Conservation (phyloP, 37 sponge, comb jelly and placozoan species). For the Petrosia ficiformis region DNA sequence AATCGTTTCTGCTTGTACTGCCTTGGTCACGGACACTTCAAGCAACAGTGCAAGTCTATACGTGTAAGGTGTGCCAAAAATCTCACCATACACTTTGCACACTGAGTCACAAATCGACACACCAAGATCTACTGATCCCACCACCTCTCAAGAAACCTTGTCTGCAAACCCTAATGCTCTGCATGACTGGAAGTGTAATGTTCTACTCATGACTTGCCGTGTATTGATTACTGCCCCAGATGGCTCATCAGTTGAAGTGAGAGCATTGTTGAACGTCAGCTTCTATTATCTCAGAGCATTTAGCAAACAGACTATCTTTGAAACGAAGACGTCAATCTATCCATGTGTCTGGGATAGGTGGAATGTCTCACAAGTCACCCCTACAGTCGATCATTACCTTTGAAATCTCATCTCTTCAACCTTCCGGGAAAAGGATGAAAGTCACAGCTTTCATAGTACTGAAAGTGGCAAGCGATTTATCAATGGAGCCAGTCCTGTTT, state of each 20-base stretch:
- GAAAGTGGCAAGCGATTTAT: constrained; percentile 42
- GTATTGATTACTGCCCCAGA: constrained; percentile 36
- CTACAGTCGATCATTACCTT: constrained; percentile 28
- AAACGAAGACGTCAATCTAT: constrained; percentile 28
- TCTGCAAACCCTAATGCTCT: constrained; percentile 17
- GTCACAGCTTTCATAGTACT: constrained; percentile 34
- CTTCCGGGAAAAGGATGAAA: constrained; percentile 9
- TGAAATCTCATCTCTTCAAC: constrained; percentile 18
- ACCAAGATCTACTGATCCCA: neutral
- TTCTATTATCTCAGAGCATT: constrained; percentile 42
- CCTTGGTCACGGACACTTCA: constrained; percentile 27
- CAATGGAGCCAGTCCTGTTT: constrained; percentile 28
- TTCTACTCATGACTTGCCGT: constrained; percentile 33
- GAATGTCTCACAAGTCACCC: constrained; percentile 20
- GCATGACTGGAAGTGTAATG: constrained; percentile 16
- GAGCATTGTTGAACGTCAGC: constrained; percentile 46
- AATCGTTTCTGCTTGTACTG: constrained; percentile 30
- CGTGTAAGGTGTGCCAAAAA: constrained; percentile 45
- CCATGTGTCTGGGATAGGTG: constrained; percentile 40
- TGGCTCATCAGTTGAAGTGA: constrained; percentile 45
- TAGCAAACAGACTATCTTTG: constrained; percentile 31
- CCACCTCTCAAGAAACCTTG: neutral
- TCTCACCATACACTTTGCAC: constrained; percentile 53
- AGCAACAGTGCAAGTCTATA: constrained; percentile 32
- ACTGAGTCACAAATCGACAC: neutral